Conservation (phyloP, 2,113 vertebrate genomes). For the Campylomormyrus numenius region DNA sequence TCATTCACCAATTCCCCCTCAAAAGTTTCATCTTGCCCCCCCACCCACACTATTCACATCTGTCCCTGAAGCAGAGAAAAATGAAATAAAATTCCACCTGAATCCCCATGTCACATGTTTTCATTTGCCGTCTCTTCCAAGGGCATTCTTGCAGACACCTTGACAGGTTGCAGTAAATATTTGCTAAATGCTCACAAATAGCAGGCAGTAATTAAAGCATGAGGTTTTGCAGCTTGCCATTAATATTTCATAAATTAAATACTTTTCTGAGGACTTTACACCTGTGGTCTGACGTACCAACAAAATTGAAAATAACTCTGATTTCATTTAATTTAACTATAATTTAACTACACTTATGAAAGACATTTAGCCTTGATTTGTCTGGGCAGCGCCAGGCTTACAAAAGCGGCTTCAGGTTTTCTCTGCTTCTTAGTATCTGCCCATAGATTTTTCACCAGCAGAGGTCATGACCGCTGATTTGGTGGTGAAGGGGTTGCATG, state of each 20-base stretch:
- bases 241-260: not conserved
- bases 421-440: not conserved
- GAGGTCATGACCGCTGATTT: not conserved
- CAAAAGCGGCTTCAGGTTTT: not conserved
- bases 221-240: not conserved
- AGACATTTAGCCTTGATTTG: not conserved
- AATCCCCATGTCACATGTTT: not conserved
- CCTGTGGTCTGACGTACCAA: not conserved
- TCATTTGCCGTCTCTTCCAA: not conserved
- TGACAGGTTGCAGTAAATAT: not conserved
- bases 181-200: slow-evolving; percentile 1
- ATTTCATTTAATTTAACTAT: not conserved
- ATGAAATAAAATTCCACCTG: not conserved
- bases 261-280: not conserved
- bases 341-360: not conserved
- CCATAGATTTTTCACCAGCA: not conserved
- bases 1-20: not conserved
- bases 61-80: not conserved
- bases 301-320: not conserved
- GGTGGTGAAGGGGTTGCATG: not conserved
- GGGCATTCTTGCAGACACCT: not conserved
- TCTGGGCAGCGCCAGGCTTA: not conserved
- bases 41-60: not conserved
- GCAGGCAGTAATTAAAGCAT: not conserved
- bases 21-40: not conserved